Evolutionary conservation across 2,113 vertebrate species (phyloP).

Genomic region (Percopsis transmontana): DNA sequence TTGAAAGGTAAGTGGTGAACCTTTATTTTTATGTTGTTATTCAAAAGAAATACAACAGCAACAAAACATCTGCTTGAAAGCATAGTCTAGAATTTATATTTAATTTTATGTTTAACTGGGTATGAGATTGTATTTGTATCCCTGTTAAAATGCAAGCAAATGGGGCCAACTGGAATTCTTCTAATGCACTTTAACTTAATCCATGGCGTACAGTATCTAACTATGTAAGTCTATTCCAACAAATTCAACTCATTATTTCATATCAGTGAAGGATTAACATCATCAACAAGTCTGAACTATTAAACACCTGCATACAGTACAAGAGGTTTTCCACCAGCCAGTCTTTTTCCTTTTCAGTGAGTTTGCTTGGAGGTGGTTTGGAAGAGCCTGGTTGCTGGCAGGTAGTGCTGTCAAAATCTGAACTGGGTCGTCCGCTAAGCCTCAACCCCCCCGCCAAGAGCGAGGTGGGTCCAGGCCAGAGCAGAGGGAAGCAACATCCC

Average conservation of each 20-base stretch:
- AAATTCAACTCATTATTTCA: not conserved
- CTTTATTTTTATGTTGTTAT: no score
- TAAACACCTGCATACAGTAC: not conserved
- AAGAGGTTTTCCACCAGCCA: conserved; percentile 13
- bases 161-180: no score
- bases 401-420: conserved; percentile 49
- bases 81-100: no score
- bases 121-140: no score
- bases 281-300: not conserved
- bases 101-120: no score
- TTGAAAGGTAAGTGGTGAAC: not conserved
- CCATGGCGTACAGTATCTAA: no score
- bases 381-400: conserved; percentile 34
- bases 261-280: conserved; percentile 1
- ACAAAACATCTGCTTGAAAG: no score
- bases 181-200: no score
- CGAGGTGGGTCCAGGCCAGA: conserved; percentile 38
- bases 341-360: not conserved
- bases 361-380: conserved; percentile 32
- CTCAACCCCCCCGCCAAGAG: conserved; percentile 40
- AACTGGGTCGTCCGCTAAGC: conserved; percentile 57
- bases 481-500: conserved; percentile 48
- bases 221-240: no score
- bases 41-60: no score
- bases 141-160: no score